Evolutionary conservation across 92 coral and sea anemone species (phyloP), one percentile per base, ranked within the genome.

Genomic region (Umimayanthus chanpuru): DNA sequence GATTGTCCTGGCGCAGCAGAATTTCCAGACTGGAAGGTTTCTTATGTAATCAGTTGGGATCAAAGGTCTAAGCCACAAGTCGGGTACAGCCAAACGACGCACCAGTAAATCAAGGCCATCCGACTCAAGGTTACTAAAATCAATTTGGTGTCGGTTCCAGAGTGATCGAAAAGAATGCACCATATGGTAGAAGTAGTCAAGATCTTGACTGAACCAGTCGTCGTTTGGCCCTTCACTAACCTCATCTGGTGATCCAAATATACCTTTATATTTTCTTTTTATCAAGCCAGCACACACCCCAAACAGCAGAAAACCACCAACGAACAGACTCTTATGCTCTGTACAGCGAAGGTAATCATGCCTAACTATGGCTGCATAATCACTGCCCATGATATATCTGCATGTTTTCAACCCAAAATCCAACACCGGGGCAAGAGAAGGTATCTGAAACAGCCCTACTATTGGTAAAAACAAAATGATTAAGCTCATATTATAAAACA

Each of bases 201-300:
- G 92, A 80, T 97, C 99, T 78, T 97, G 98, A 72, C 95, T 87
- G 58, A 97, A 91, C 99, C 99, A 97, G 66, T 95, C 99, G 3
- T 96, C 85, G 43, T 88, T 86, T 4, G 93, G 71, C 15, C 91
- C 89, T 9, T 73, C 92, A 36, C 74, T 91, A 78, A 79, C 90
- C 55, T 95, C 99, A 88, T 91, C 93, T 28, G 80, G 82, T 4
- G 78, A 76, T 29, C 98, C 92, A 86, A 93, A 92, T 79, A 89
- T 87, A 38, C 90, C 73, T 58, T 95, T 95, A 20, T 90, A 94
- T 81, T 88, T 91, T 71, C 82, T 85, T 85, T 79, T 93, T 77
- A 95, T 79, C 96, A 91, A 92, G 32, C 95, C 90, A 5, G 84
- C 65, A 49, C 91, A 79, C 76, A 90, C 32, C 11, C 99, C 96